Evolutionary conservation across 2,113 vertebrate species (phyloP).

Genomic region (Gallinago media): DNA sequence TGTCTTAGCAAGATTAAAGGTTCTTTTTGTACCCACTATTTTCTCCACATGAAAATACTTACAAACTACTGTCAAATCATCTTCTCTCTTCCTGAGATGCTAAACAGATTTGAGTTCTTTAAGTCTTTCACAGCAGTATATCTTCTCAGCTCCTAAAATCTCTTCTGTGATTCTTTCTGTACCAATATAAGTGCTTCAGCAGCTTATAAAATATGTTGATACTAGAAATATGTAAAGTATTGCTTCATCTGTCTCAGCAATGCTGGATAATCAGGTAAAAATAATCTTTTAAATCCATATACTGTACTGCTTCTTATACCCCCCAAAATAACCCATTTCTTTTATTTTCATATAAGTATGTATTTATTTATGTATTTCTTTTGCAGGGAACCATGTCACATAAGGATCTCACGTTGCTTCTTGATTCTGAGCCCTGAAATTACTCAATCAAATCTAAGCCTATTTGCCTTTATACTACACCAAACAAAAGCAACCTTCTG

Average conservation of each 20-base stretch:
- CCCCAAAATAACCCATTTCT: background rate
- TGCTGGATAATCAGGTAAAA: background rate
- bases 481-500: background rate
- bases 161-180: background rate
- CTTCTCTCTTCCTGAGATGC: background rate
- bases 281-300: background rate
- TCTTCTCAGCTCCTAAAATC: background rate
- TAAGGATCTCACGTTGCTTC: background rate
- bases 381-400: background rate
- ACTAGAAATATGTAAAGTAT: background rate
- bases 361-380: background rate
- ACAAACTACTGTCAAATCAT: background rate
- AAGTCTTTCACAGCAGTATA: background rate
- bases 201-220: background rate
- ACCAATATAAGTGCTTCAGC: background rate
- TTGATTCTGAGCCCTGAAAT: background rate
- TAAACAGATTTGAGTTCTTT: background rate
- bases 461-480: background rate
- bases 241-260: background rate
- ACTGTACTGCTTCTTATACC: background rate
- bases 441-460: background rate
- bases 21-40: background rate
- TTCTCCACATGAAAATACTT: background rate
- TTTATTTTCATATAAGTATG: background rate
- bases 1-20: background rate